phyloP scores from a whole-genome alignment of 1,140 invertebrate species.

The Pentalonia nigronervosa region DNA sequence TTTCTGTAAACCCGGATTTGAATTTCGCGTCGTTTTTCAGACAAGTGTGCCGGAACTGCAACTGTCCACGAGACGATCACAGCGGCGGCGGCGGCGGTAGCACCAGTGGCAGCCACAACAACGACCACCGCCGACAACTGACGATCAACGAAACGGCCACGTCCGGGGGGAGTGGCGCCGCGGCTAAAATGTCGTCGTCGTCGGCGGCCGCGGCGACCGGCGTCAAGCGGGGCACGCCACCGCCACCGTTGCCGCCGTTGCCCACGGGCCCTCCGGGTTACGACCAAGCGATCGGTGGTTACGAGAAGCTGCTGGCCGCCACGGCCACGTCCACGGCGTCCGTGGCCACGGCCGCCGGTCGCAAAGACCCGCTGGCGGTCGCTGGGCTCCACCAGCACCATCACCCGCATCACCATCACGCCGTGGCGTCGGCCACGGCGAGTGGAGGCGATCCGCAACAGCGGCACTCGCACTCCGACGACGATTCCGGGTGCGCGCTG shows the following conservation, averaged over 20 bases:
- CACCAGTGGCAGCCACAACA: conserved; percentile 56
- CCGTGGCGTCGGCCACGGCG: conserved; percentile 72
- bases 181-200: conserved; percentile 21
- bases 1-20: neutral
- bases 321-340: neutral
- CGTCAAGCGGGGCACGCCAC: conserved; percentile 32
- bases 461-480: conserved; percentile 91
- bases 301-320: conserved; percentile 50
- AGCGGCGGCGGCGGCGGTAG: conserved; percentile 60
- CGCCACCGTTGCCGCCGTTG: conserved; percentile 31
- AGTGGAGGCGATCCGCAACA: conserved; percentile 68
- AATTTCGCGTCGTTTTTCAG: conserved; percentile 64
- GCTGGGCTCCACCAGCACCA: conserved; percentile 59
- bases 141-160: neutral
- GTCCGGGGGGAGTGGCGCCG: neutral
- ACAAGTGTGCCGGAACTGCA: conserved; percentile 77
- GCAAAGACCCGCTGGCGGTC: conserved; percentile 49
- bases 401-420: conserved; percentile 60
- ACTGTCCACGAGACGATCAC: conserved; percentile 74
- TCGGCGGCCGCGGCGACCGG: neutral
- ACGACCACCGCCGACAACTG: neutral
- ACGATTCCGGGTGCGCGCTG: conserved; percentile 94
- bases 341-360: conserved; percentile 12
- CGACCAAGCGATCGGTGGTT: conserved; percentile 41
- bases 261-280: conserved; percentile 42